Conservation (phyloP, 92 coral and sea anemone genomes). For the Isaurus tuberculatus region DNA sequence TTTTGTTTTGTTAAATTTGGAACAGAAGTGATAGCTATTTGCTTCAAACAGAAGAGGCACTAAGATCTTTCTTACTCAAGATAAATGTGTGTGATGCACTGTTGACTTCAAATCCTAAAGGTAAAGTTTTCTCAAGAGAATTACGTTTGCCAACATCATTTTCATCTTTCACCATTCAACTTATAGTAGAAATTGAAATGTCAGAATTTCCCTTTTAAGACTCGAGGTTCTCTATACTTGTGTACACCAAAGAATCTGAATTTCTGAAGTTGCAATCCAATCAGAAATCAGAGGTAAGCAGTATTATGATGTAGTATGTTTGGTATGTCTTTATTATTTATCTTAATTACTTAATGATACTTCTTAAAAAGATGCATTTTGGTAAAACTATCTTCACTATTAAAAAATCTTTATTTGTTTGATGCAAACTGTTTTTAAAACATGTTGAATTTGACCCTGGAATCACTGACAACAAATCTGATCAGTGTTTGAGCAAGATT, state of each 20-base stretch:
- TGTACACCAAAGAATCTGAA: slow-evolving; percentile 84
- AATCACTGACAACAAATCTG: no score
- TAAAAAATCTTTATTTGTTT: no score
- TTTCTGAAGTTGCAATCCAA: slow-evolving; percentile 72
- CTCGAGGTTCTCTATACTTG: slow-evolving; percentile 89
- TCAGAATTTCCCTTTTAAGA: slow-evolving; percentile 54
- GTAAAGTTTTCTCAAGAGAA: slow-evolving; percentile 42
- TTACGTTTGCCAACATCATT: no score
- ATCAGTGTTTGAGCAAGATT: no score
- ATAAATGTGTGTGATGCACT: slow-evolving; percentile 89
- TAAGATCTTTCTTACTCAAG: slow-evolving; percentile 87
- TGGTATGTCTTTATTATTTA: background rate
- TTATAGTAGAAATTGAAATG: background rate
- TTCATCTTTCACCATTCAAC: no score
- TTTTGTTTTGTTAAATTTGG: no score
- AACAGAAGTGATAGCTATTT: slow-evolving; percentile 73
- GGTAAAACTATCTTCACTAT: no score
- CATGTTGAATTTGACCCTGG: no score
- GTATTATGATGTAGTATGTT: background rate
- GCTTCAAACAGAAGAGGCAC: slow-evolving; percentile 82
- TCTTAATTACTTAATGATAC: no score
- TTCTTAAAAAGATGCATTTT: no score
- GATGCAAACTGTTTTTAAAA: no score
- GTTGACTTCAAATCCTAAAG: slow-evolving; percentile 81
- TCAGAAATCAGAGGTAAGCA: slow-evolving; percentile 71